Evolutionary conservation across 2,888 invertebrate genomes (phyloP).

Genomic region (Meiosimyza decipiens): DNA sequence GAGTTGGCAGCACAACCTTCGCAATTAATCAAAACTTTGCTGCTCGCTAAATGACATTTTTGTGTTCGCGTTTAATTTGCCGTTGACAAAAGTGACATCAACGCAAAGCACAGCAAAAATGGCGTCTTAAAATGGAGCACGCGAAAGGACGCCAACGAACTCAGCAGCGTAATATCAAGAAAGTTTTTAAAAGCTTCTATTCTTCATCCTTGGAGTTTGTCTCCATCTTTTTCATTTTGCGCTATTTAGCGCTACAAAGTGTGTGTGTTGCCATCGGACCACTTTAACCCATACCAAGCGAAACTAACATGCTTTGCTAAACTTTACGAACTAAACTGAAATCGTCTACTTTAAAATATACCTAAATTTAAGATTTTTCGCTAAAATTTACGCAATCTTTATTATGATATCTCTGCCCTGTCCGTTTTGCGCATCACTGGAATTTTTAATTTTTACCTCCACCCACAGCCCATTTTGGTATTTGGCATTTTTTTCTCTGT

Average conservation of each 20-base stretch:
- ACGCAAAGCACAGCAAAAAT: constrained; percentile 18
- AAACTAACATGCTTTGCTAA: background rate
- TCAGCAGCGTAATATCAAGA: background rate
- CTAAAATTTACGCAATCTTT: background rate
- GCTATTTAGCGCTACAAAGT: background rate
- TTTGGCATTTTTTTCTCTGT: background rate
- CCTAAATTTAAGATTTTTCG: constrained; percentile 28
- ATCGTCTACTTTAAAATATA: constrained; percentile 15
- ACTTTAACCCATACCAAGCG: background rate
- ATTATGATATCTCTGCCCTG: background rate
- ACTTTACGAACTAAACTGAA: background rate
- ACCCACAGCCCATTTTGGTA: constrained; percentile 23
- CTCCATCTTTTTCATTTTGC: background rate
- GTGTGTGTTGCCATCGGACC: background rate
- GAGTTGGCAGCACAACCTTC: constrained; percentile 38
- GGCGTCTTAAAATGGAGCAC: constrained; percentile 10
- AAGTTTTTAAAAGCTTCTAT: constrained; percentile 19
- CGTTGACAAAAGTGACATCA: constrained; percentile 17
- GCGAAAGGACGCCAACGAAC: background rate
- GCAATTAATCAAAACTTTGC: constrained; percentile 64
- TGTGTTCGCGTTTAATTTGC: constrained; percentile 51
- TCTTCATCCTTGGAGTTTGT: background rate
- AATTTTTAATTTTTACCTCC: constrained; percentile 37
- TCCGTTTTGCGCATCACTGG: constrained; percentile 10
- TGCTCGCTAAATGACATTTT: constrained; percentile 61